Conservation (phyloP, 2,797 vertebrate species). For the Argya squamiceps region DNA sequence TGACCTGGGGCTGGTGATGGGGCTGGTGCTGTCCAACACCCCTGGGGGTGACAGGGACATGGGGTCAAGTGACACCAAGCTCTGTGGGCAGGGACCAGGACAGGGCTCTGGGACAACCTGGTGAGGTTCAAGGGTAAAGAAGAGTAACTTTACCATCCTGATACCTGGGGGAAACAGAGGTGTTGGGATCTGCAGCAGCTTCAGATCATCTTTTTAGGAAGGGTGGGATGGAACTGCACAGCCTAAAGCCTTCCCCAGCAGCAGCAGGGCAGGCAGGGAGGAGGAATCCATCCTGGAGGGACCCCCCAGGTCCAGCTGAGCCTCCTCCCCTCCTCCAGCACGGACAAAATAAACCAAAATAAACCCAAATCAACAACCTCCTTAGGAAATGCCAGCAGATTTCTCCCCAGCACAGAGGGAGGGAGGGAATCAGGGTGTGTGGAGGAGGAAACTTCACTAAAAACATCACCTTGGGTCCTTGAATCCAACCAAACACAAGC, state of each 20-base stretch:
- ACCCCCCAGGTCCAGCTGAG: not conserved
- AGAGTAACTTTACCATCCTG: not conserved
- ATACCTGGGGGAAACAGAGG: not conserved
- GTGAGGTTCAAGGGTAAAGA: not conserved
- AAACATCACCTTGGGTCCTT: not conserved
- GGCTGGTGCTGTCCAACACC: not conserved
- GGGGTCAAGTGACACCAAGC: not conserved
- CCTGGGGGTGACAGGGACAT: not conserved
- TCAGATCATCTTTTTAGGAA: not conserved
- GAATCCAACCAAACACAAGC: rapidly evolving
- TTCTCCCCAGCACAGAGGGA: not conserved
- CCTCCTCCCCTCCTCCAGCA: not conserved
- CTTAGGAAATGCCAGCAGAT: not conserved
- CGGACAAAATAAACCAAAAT: not conserved
- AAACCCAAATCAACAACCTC: not conserved
- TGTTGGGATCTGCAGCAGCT: too few relatives aligned
- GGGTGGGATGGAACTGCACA: not conserved
- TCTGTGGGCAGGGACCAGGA: not conserved
- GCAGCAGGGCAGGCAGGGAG: not conserved
- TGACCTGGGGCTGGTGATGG: not conserved
- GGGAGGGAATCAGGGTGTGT: not conserved
- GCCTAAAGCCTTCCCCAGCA: not conserved
- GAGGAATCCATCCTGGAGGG: not conserved
- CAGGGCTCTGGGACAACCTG: not conserved
- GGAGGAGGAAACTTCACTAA: not conserved